phyloP scores from a whole-genome alignment of 2,888 invertebrate species.

The Agrochola lychnidis region DNA sequence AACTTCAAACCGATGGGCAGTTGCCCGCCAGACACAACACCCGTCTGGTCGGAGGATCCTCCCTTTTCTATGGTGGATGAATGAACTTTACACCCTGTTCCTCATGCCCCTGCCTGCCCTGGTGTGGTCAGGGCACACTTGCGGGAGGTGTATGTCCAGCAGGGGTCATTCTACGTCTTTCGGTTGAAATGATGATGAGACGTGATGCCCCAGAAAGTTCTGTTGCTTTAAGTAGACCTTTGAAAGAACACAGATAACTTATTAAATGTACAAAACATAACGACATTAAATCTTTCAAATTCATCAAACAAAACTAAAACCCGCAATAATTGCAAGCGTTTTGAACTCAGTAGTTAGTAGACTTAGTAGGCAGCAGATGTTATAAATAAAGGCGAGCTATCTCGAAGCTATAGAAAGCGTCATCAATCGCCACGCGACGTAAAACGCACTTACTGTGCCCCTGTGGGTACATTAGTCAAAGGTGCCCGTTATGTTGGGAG shows the following conservation, averaged over 20 bases:
- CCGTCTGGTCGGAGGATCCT: too few species aligned
- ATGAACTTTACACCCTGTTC: too few species aligned
- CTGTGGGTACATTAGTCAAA: conserved; percentile 64
- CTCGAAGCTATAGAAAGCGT: conserved; percentile 63
- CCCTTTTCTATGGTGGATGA: too few species aligned
- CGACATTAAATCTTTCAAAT: conserved; percentile 1
- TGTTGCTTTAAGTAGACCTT: neutral
- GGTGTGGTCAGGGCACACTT: too few species aligned
- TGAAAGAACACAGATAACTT: neutral
- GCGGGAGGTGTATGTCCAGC: too few species aligned
- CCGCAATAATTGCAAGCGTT: conserved; percentile 33
- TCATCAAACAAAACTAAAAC: conserved; percentile 20
- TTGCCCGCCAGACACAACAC: too few species aligned
- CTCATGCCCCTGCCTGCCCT: too few species aligned
- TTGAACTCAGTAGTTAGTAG: conserved; percentile 55
- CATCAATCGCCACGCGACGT: conserved; percentile 63
- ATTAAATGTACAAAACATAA: neutral
- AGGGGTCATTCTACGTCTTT: too few species aligned
- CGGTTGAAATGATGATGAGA: too few species aligned
- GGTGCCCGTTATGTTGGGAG: conserved; percentile 56
- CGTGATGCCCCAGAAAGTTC: too few species aligned
- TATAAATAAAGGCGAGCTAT: conserved; percentile 62
- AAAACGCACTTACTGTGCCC: conserved; percentile 53
- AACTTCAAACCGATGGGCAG: too few species aligned
- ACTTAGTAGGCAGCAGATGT: conserved; percentile 33